Evolutionary conservation across 1,140 invertebrate species (phyloP).

Genomic region (Drosophila carrolli): DNA sequence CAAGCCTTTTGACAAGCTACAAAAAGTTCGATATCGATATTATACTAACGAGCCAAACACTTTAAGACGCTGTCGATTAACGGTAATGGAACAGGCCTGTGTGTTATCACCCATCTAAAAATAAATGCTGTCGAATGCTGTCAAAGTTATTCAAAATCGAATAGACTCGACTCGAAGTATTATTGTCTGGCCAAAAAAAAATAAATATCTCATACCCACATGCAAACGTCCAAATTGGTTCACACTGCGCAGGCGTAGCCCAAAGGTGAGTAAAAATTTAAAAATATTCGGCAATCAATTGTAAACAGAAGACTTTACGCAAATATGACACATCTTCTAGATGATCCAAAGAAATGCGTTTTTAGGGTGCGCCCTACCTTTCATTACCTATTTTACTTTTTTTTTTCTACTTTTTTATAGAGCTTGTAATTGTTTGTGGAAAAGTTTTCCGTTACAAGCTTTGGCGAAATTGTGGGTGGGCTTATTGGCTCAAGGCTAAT

Average conservation of each 20-base stretch:
- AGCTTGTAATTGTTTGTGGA: constrained; percentile 36
- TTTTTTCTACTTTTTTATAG: constrained; percentile 8
- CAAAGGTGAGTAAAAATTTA: constrained; percentile 25
- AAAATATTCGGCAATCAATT: constrained; percentile 60
- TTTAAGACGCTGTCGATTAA: constrained; percentile 30
- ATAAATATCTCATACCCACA: constrained; percentile 22
- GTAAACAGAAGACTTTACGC: constrained; percentile 37
- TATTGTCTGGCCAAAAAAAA: constrained; percentile 15
- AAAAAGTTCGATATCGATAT: constrained; percentile 33
- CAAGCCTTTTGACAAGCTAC: constrained; percentile 22
- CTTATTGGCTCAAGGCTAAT: constrained; percentile 79
- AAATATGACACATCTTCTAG: constrained; percentile 57
- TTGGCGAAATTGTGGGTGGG: constrained; percentile 52
- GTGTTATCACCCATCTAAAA: constrained; percentile 61
- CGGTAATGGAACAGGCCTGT: constrained; percentile 32
- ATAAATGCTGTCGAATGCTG: constrained; percentile 53
- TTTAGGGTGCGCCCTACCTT: constrained; percentile 38
- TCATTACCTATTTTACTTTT: constrained; percentile 50
- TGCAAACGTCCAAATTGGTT: constrained; percentile 36
- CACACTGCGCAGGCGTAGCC: constrained; percentile 44
- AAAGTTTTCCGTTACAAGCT: constrained; percentile 71
- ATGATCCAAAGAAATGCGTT: constrained; percentile 10
- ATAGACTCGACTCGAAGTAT: constrained; percentile 34
- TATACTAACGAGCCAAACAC: constrained; percentile 5
- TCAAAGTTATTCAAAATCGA: constrained; percentile 47